Conservation (phyloP, 2,797 vertebrate genomes). For the Momotus momota region DNA sequence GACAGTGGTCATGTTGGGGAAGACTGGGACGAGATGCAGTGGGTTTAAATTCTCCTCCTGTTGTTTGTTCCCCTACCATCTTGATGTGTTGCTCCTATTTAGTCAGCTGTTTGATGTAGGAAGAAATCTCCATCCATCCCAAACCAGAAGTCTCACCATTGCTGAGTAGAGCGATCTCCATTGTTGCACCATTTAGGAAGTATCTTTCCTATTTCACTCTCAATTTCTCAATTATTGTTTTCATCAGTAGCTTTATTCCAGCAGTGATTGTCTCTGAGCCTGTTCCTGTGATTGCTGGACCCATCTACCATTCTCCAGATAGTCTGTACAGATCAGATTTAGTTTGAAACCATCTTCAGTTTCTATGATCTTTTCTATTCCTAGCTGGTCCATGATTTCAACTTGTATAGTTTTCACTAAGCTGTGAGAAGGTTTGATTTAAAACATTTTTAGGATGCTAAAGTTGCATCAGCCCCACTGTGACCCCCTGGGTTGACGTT, state of each 20-base stretch:
- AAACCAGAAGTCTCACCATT: not conserved
- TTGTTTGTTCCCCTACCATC: not conserved
- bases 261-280: not conserved
- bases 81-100: not conserved
- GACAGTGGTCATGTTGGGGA: not conserved
- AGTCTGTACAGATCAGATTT: conserved; percentile 1
- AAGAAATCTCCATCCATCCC: not conserved
- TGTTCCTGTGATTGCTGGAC: not conserved
- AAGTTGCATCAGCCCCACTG: not conserved
- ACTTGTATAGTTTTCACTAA: not conserved
- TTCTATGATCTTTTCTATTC: not conserved
- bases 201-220: not conserved
- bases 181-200: not conserved
- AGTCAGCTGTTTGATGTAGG: not conserved
- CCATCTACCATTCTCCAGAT: not conserved
- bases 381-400: conserved; percentile 4
- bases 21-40: not conserved
- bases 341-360: not conserved
- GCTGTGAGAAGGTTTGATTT: conserved; percentile 14
- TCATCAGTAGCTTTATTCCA: not conserved
- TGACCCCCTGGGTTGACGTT: not conserved
- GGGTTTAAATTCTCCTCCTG: not conserved
- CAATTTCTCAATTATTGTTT: not conserved
- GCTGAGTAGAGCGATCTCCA: not conserved
- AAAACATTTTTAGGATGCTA: conserved; percentile 16